A percentile compares a stretch with the other conserved stretches of the same genome.
These are phyloP conservation scores for Drosophila flavopinicola DNA, from an alignment of 2,888 invertebrate species.

Conservation along the genomic window DNA sequence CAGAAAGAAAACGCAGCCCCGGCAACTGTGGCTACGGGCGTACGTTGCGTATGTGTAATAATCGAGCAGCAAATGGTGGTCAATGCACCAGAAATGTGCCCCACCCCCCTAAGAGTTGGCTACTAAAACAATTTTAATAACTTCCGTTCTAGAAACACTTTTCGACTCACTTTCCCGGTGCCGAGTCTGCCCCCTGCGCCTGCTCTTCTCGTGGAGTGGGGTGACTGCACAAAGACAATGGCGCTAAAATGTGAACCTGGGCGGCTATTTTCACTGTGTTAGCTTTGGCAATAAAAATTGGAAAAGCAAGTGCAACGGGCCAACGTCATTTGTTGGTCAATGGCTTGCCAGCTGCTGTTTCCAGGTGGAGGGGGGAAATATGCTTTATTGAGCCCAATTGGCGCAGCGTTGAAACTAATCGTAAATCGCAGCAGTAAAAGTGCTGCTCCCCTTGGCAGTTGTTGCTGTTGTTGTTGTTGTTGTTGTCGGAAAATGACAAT, in stretches of 20 bases:
- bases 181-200: background rate
- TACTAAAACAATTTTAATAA: conserved; percentile 71
- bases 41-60: conserved; percentile 68
- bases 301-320: conserved; percentile 52
- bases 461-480: conserved; percentile 31
- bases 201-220: background rate
- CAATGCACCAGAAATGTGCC: conserved; percentile 52
- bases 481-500: conserved; percentile 78
- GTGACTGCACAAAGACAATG: conserved; percentile 71
- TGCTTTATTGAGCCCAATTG: conserved; percentile 62
- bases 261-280: conserved; percentile 12
- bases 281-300: conserved; percentile 32
- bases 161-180: conserved; percentile 32
- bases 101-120: conserved; percentile 24
- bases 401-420: conserved; percentile 28
- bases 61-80: conserved; percentile 49
- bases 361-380: conserved; percentile 32
- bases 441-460: conserved; percentile 43
- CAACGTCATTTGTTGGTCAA: conserved; percentile 43
- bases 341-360: conserved; percentile 11
- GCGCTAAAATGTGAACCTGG: conserved; percentile 23
- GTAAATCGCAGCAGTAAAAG: conserved; percentile 38
- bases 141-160: conserved; percentile 79
- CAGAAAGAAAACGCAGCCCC: background rate
- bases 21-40: conserved; percentile 20